A percentile compares a stretch with the other conserved stretches of the same genome.
Conservation (phyloP, 2,888 invertebrate species). For the Lithophane socia region DNA sequence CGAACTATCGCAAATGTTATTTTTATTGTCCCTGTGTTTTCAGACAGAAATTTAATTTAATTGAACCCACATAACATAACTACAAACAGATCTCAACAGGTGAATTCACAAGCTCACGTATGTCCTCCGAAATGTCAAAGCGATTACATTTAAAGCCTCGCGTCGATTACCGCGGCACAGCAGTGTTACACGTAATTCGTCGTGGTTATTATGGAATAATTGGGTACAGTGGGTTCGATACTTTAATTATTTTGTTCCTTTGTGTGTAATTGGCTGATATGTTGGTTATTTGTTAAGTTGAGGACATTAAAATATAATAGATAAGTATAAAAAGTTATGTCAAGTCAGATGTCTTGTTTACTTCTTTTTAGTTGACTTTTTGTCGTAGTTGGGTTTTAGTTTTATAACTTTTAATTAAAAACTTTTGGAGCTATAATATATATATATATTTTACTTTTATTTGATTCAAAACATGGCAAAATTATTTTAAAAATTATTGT, state of each 20-base stretch:
- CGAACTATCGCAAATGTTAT: too few relatives aligned
- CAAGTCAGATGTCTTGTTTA: too few relatives aligned
- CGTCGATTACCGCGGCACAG: conserved; percentile 53
- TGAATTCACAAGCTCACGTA: conserved; percentile 58
- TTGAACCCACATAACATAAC: conserved; percentile 1
- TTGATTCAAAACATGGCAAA: too few relatives aligned
- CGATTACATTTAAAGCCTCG: conserved; percentile 55
- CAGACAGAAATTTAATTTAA: neutral
- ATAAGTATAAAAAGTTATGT: too few relatives aligned
- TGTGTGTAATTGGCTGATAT: conserved; percentile 33
- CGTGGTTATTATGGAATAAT: conserved; percentile 57
- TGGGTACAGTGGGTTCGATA: conserved; percentile 55
- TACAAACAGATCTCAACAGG: conserved; percentile 39
- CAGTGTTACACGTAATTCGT: conserved; percentile 57
- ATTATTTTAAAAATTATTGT: too few relatives aligned
- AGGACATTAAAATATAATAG: neutral
- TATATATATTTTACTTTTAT: too few relatives aligned
- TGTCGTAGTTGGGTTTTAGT: too few relatives aligned
- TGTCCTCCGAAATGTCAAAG: conserved; percentile 60
- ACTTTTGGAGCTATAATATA: too few relatives aligned
- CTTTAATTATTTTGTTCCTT: conserved; percentile 57
- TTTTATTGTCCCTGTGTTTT: neutral
- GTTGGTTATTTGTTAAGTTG: conserved; percentile 46
- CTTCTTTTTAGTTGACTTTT: too few relatives aligned
- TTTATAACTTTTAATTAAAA: too few relatives aligned